Percentiles rank a stretch among this genome's conserved stretches.
phyloP scores from a whole-genome alignment of 1,140 invertebrate species.

The Aplysia californica region DNA sequence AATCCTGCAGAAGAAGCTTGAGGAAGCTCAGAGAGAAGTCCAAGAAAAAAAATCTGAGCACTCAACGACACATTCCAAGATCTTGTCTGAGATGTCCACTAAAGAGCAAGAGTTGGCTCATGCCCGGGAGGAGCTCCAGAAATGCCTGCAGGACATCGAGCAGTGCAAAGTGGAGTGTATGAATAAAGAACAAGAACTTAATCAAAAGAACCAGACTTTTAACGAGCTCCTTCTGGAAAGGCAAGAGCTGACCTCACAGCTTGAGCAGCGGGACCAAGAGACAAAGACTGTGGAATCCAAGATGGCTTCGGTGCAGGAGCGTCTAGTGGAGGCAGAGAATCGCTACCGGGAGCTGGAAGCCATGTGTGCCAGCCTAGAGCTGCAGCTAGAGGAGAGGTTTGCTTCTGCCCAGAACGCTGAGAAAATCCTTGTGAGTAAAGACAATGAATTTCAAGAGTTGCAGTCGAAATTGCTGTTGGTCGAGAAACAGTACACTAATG shows the following conservation, averaged over 20 bases:
- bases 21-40: not conserved
- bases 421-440: not conserved
- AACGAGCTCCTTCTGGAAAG: conserved; percentile 39
- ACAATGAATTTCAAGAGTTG: not conserved
- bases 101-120: conserved; percentile 38
- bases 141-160: conserved; percentile 30
- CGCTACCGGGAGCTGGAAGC: conserved; percentile 22
- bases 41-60: conserved; percentile 1
- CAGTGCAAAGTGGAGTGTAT: conserved; percentile 4
- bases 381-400: conserved; percentile 21
- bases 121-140: conserved; percentile 28
- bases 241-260: conserved; percentile 44
- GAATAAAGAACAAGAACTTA: conserved; percentile 36
- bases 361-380: conserved; percentile 17
- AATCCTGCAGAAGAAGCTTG: not conserved
- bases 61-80: not conserved
- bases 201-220: conserved; percentile 43
- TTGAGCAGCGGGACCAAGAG: conserved; percentile 20
- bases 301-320: not conserved
- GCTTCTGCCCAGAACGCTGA: conserved; percentile 8
- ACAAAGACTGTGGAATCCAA: conserved; percentile 10
- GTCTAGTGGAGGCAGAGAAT: conserved; percentile 22
- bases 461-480: not conserved
- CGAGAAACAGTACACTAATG: not conserved
- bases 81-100: not conserved